phyloP scores from a whole-genome alignment of 92 coral and sea anemone species.

The Phenganax marumi region DNA sequence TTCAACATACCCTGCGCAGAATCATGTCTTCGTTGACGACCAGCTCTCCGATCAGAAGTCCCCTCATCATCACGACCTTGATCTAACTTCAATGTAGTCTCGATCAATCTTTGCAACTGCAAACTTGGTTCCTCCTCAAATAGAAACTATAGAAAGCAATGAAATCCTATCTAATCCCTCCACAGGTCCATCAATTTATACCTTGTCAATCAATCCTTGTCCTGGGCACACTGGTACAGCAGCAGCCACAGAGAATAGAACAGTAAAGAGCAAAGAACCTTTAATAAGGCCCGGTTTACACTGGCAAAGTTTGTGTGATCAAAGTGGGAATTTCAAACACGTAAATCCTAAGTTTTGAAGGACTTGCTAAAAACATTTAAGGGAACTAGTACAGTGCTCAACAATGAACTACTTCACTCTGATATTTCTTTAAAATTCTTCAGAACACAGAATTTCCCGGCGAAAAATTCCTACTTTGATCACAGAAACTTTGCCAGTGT shows the following conservation, averaged over 20 bases:
- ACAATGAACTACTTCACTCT: no score
- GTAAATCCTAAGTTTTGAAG: no score
- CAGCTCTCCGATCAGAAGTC: constrained; percentile 5
- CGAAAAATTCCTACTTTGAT: no score
- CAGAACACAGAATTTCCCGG: no score
- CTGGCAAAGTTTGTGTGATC: no score
- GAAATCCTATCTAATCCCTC: no score
- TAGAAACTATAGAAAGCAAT: constrained; percentile 11
- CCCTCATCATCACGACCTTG: background rate
- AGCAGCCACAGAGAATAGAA: background rate
- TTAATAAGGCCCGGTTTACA: no score
- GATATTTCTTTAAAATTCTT: no score
- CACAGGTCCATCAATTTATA: background rate
- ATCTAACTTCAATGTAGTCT: constrained; percentile 35
- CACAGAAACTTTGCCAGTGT: no score
- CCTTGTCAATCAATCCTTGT: background rate
- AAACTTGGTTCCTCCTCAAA: constrained; percentile 38
- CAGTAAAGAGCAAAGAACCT: background rate
- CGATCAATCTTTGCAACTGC: constrained; percentile 35
- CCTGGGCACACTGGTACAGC: background rate
- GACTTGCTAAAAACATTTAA: no score
- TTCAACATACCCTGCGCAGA: background rate
- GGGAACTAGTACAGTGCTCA: no score
- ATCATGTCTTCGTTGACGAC: constrained; percentile 24
- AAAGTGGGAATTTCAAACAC: no score